Conservation (phyloP, 2,797 vertebrate species). For the Octomys mimax region DNA sequence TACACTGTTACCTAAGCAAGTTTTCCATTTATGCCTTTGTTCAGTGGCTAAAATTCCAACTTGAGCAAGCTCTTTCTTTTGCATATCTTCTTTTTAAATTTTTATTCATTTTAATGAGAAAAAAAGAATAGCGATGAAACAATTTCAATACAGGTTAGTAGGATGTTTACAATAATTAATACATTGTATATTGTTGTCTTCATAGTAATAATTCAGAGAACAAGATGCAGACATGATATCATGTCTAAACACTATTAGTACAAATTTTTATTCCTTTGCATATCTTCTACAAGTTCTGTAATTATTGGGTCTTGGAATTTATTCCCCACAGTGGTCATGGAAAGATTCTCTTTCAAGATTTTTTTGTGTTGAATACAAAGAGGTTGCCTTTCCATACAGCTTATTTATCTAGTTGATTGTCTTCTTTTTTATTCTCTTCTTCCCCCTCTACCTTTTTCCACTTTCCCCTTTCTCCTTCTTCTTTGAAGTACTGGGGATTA, state of each 20-base stretch:
- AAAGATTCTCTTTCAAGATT: constrained; percentile 1
- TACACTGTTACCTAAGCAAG: not conserved
- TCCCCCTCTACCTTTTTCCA: not conserved
- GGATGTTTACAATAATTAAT: too few species aligned
- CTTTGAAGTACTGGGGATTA: not conserved
- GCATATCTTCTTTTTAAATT: not conserved
- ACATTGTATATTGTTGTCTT: too few species aligned
- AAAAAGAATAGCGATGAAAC: too few species aligned
- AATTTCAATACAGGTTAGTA: too few species aligned
- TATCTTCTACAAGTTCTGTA: constrained; percentile 17
- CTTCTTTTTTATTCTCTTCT: not conserved
- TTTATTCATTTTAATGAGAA: too few species aligned
- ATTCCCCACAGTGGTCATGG: not conserved
- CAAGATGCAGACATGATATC: too few species aligned
- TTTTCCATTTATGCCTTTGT: constrained; percentile 48
- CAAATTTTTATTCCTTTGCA: too few species aligned
- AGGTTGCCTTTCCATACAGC: not conserved
- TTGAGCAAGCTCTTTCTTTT: not conserved
- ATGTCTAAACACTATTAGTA: too few species aligned
- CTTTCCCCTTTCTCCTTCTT: not conserved
- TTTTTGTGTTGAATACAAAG: constrained; percentile 14
- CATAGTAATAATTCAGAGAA: too few species aligned
- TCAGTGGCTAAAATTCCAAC: not conserved
- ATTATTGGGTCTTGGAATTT: constrained; percentile 30
- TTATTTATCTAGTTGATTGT: constrained; percentile 14